Evolutionary conservation across 2,113 vertebrate species (phyloP), one percentile per base, ranked within the genome.

Genomic region (Stictonetta naevosa): DNA sequence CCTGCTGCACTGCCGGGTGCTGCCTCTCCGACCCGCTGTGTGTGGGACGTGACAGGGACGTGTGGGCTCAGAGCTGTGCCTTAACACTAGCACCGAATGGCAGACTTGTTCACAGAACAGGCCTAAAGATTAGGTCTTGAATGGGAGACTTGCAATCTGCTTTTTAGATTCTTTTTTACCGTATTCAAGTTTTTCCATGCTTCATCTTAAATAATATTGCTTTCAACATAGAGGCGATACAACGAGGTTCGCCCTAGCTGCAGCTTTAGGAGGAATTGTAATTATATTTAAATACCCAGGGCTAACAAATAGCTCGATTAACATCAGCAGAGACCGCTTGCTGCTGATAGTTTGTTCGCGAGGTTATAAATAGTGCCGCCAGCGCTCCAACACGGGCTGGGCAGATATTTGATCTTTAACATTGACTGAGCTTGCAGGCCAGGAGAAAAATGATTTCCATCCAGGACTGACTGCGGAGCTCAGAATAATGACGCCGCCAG

Each of bases 271-370:
- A 94, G 38, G 84, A 94, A 83, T 96, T 92, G 68, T 91, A 91
- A 94, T 95, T 93, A 82, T 71, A 91, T 83, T 85, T 87, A 88
- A 95, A 91, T 92, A 97, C 85, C 93, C 29, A 52, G 90, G 88
- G 94, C 88, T 90, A 81, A 88, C 42, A 13, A 96, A 86, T 95
- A 90, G 80, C 93, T 93, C 40, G 20, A 94, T 96, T 85, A 96
- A 73, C 83, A 64, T 76, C 2, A 7, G 44, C 48, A 38, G 76
- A 86, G 69, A 44, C 78, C 2, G 11, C 84, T 96, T 71, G 2
- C 10, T 85, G 89, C 81, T 94, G 94, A 81, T 88, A 50, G 85
- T 91, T 97, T 91, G 79, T 68, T 78, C 6, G 0, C 42, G 64
- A 83, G 74, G 53, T 96, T 96, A 68, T 88, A 91, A 90, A 81